Evolutionary conservation across 2,113 vertebrate genomes (phyloP).

Genomic region (Okapia johnstoni): DNA sequence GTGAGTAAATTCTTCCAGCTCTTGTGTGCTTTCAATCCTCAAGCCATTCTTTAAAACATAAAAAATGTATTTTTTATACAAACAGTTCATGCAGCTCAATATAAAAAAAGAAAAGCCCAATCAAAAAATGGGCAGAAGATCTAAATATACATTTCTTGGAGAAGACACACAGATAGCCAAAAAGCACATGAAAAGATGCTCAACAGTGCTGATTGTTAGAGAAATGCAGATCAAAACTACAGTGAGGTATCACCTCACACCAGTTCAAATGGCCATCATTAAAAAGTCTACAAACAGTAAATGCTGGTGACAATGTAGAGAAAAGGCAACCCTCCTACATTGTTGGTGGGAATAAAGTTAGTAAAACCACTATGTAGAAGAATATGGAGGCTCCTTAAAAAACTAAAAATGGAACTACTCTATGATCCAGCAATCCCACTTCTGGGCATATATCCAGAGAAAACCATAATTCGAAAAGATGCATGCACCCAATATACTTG

Average conservation of each 20-base stretch:
- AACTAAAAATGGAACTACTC: neutral
- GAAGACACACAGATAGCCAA: neutral
- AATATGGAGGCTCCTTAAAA: neutral
- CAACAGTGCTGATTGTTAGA: neutral
- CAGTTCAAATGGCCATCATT: neutral
- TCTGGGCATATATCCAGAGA: neutral
- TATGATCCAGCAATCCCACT: neutral
- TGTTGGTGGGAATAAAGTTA: neutral
- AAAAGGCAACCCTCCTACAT: neutral
- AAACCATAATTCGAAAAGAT: neutral
- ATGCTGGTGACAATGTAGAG: neutral
- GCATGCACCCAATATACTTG: neutral
- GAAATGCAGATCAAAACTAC: neutral
- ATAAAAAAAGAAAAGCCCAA: neutral
- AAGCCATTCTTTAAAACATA: neutral
- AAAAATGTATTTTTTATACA: conserved; percentile 13
- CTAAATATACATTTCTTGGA: neutral
- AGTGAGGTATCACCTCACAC: neutral
- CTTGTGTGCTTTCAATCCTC: neutral
- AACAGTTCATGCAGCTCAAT: neutral
- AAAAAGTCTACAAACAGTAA: neutral
- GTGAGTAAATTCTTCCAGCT: neutral
- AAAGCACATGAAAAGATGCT: neutral
- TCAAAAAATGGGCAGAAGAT: neutral
- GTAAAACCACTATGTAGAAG: neutral